phyloP scores from a whole-genome alignment of 2,888 invertebrate species.

The Beris chalybata region DNA sequence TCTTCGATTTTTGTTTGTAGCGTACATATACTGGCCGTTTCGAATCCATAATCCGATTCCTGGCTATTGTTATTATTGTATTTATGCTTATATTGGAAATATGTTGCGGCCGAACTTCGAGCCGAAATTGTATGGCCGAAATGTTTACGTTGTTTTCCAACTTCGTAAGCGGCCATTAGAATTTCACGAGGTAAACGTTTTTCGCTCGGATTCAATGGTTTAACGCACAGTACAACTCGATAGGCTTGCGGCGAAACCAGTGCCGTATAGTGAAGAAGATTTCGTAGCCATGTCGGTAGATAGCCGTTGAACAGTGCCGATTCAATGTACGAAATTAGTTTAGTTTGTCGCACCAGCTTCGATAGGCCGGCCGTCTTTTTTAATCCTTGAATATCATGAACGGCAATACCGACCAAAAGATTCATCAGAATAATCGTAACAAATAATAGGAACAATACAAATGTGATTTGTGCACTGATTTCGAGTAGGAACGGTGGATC shows the following conservation, averaged over 20 bases:
- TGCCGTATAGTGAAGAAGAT: slow-evolving; percentile 75
- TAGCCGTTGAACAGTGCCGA: slow-evolving; percentile 78
- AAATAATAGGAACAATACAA: slow-evolving; percentile 77
- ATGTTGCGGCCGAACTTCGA: slow-evolving; percentile 65
- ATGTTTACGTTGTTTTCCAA: slow-evolving; percentile 75
- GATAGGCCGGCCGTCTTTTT: slow-evolving; percentile 84
- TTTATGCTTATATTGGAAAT: slow-evolving; percentile 66
- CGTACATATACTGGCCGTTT: slow-evolving; percentile 61
- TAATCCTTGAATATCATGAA: slow-evolving; percentile 83
- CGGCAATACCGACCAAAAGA: slow-evolving; percentile 81
- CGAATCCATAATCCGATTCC: slow-evolving; percentile 61
- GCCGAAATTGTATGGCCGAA: slow-evolving; percentile 70
- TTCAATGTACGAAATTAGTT: slow-evolving; percentile 84
- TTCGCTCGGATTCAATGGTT: slow-evolving; percentile 81
- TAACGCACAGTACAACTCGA: slow-evolving; percentile 78
- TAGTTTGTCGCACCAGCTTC: slow-evolving; percentile 81
- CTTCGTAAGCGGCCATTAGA: slow-evolving; percentile 77
- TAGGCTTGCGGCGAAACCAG: slow-evolving; percentile 80
- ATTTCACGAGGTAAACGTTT: slow-evolving; percentile 78
- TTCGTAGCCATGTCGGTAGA: slow-evolving; percentile 72
- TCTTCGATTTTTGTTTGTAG: slow-evolving; percentile 69
- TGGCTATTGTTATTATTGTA: slow-evolving; percentile 55
- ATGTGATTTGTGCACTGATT: slow-evolving; percentile 80
- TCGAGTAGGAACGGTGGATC: slow-evolving; percentile 75
- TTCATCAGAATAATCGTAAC: slow-evolving; percentile 87